phyloP scores from a whole-genome alignment of 2,888 invertebrate species.

The Drosophila bunnanda region DNA sequence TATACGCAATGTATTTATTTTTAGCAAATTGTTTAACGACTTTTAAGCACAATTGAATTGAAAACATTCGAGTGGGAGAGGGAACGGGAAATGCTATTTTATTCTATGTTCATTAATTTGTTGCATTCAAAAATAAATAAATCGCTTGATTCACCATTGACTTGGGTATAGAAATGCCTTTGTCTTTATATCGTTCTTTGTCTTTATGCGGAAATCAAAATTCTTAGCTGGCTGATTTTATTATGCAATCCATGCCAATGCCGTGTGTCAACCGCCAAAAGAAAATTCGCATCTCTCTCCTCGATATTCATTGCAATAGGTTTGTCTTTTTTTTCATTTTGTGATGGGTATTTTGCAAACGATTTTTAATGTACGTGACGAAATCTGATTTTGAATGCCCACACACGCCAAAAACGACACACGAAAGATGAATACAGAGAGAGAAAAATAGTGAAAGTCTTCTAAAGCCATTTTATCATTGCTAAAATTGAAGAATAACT shows the following conservation, averaged over 20 bases:
- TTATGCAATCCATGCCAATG: conserved; percentile 46
- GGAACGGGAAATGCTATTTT: neutral
- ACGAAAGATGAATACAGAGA: conserved; percentile 9
- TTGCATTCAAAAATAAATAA: conserved; percentile 37
- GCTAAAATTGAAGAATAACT: neutral
- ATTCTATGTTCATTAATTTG: conserved; percentile 17
- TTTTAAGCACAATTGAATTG: conserved; percentile 66
- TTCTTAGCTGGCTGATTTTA: conserved; percentile 34
- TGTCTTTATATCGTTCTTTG: neutral
- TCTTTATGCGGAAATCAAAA: conserved; percentile 43
- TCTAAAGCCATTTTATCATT: neutral
- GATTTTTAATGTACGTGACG: conserved; percentile 78
- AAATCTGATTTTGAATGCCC: conserved; percentile 74
- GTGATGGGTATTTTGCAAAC: conserved; percentile 52
- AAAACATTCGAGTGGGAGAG: neutral
- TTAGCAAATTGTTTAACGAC: conserved; percentile 75
- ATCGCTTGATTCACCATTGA: conserved; percentile 41
- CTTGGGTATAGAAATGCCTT: conserved; percentile 4
- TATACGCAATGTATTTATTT: conserved; percentile 75
- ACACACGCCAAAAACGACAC: conserved; percentile 46
- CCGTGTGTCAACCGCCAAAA: conserved; percentile 30
- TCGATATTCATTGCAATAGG: conserved; percentile 26
- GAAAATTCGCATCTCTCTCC: conserved; percentile 31
- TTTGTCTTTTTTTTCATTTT: conserved; percentile 1
- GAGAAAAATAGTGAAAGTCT: neutral